These are phyloP conservation scores for Junonia oenone DNA, from an alignment of 2,888 invertebrate species.

Conservation along the genomic window DNA sequence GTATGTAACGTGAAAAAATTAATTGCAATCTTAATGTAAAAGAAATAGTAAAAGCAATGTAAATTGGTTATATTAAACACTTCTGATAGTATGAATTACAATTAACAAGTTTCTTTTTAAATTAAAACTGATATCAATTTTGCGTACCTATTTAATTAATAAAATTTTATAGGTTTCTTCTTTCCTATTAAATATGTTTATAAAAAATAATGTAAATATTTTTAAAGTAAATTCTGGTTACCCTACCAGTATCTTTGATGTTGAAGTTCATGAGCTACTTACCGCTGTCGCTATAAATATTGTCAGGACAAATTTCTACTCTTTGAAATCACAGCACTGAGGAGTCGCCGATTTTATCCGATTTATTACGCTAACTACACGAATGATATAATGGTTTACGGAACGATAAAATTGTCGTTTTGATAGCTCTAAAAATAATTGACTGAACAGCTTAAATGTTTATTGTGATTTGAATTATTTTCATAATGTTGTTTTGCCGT, in stretches of 20 bases:
- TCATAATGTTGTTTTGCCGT: too few relatives aligned
- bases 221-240: conserved; percentile 13
- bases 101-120: too few relatives aligned
- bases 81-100: too few relatives aligned
- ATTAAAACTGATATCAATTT: too few relatives aligned
- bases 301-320: conserved; percentile 72
- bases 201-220: too few relatives aligned
- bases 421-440: conserved; percentile 31
- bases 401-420: conserved; percentile 40
- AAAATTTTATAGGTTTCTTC: too few relatives aligned
- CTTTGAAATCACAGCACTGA: conserved; percentile 61
- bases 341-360: conserved; percentile 53
- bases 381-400: conserved; percentile 32
- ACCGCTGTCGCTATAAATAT: conserved; percentile 61
- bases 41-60: background rate
- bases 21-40: too few relatives aligned
- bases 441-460: background rate
- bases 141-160: background rate
- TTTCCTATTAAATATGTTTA: too few relatives aligned
- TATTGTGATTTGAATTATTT: background rate
- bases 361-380: conserved; percentile 55
- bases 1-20: too few relatives aligned
- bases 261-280: conserved; percentile 41
- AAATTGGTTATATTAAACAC: too few relatives aligned
- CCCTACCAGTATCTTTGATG: conserved; percentile 34